Conservation (phyloP, 2,888 invertebrate genomes). For the Drosophila eohydei region DNA sequence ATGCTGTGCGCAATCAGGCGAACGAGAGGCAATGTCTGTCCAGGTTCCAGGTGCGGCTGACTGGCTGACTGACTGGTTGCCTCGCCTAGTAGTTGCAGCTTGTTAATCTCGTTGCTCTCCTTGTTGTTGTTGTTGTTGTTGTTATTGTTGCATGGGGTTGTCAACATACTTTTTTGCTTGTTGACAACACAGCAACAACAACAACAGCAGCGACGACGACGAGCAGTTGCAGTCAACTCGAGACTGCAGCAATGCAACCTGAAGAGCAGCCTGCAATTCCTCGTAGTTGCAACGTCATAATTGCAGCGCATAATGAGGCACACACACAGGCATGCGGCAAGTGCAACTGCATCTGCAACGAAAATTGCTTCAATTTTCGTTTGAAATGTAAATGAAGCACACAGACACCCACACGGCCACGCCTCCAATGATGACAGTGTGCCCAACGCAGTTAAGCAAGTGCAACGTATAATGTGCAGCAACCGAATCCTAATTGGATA, state of each 20-base stretch:
- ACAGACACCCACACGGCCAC: conserved; percentile 42
- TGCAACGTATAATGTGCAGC: conserved; percentile 62
- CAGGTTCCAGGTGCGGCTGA: conserved; percentile 58
- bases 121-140: conserved; percentile 50
- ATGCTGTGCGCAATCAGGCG: conserved; percentile 63
- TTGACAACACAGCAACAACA: conserved; percentile 71
- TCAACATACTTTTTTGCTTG: conserved; percentile 80
- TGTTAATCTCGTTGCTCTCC: conserved; percentile 64
- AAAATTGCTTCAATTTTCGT: conserved; percentile 66
- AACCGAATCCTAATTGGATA: conserved; percentile 71
- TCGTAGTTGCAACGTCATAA: conserved; percentile 74
- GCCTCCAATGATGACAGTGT: conserved; percentile 56
- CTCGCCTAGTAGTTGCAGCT: conserved; percentile 71
- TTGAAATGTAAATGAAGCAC: conserved; percentile 83
- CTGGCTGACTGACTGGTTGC: conserved; percentile 53
- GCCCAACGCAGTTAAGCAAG: conserved; percentile 28
- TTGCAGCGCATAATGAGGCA: conserved; percentile 80
- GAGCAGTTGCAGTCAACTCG: conserved; percentile 62
- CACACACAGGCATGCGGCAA: conserved; percentile 28
- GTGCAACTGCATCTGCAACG: conserved; percentile 43
- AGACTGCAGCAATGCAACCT: conserved; percentile 63
- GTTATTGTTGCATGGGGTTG: conserved; percentile 65
- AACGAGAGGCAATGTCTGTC: conserved; percentile 45
- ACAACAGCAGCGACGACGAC: conserved; percentile 24
- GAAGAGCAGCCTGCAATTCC: conserved; percentile 72